phyloP scores from a whole-genome alignment of 2,888 invertebrate genomes.

The Drosophila kambysellisi region DNA sequence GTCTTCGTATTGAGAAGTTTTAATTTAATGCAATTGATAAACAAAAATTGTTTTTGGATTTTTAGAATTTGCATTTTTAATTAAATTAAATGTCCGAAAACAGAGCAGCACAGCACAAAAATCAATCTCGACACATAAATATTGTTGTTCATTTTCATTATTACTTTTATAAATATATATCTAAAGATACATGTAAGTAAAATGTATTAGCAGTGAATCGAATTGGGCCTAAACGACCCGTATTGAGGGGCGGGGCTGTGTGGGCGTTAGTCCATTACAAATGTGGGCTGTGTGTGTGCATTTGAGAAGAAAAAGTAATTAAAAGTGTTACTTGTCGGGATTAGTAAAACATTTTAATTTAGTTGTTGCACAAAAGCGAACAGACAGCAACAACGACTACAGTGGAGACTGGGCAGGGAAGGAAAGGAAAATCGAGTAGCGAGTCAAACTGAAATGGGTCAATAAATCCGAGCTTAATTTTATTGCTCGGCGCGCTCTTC shows the following conservation, averaged over 20 bases:
- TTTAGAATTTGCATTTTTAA: conserved; percentile 18
- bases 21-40: conserved; percentile 7
- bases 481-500: conserved; percentile 70
- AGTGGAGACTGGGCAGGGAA: not conserved
- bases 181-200: not conserved
- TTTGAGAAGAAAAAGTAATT: conserved; percentile 74
- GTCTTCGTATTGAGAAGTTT: conserved; percentile 9
- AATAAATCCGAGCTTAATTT: conserved; percentile 80
- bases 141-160: not conserved
- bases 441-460: conserved; percentile 78
- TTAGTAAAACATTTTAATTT: conserved; percentile 79
- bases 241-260: not conserved
- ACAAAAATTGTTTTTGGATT: not conserved
- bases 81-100: conserved; percentile 20
- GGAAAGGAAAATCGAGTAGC: conserved; percentile 31
- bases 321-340: conserved; percentile 77
- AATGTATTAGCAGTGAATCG: conserved; percentile 16
- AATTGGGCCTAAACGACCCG: conserved; percentile 11
- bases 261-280: conserved; percentile 32
- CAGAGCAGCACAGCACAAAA: conserved; percentile 14
- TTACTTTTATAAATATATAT: not conserved
- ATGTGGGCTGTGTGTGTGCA: conserved; percentile 46
- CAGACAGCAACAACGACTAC: conserved; percentile 18
- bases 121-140: conserved; percentile 12
- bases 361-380: conserved; percentile 73